phyloP scores from a whole-genome alignment of 2,888 invertebrate species.

The Sceliomorpha sp. region DNA sequence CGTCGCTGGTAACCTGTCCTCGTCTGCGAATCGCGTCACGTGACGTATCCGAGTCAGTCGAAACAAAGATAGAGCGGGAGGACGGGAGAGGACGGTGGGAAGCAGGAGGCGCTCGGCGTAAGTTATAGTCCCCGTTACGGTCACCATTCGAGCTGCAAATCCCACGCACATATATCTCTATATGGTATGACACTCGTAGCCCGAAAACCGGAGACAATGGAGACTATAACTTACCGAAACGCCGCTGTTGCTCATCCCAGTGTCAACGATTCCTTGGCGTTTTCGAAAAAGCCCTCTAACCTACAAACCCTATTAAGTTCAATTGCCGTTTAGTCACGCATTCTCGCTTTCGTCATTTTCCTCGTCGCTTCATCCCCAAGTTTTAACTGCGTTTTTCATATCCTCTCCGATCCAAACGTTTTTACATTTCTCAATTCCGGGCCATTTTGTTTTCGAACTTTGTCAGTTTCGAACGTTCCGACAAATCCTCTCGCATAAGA shows the following conservation, averaged over 20 bases:
- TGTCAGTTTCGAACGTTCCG: no score
- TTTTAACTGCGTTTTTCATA: no score
- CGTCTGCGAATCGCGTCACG: slow-evolving; percentile 33
- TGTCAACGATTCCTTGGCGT: slow-evolving; percentile 53
- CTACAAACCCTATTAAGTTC: no score
- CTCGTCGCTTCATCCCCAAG: no score
- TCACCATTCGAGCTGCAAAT: slow-evolving; percentile 51
- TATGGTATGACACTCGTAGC: slow-evolving; percentile 49
- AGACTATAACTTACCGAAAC: slow-evolving; percentile 54
- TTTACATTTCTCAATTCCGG: no score
- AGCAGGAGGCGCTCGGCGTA: slow-evolving; percentile 39
- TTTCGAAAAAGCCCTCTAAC: slow-evolving; percentile 1
- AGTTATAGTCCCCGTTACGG: slow-evolving; percentile 60
- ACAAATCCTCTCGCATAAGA: no score
- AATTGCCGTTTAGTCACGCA: no score
- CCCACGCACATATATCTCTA: slow-evolving; percentile 53
- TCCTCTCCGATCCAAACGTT: no score
- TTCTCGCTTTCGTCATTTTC: no score
- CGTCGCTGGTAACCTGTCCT: slow-evolving; percentile 1
- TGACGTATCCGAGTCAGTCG: slow-evolving; percentile 34
- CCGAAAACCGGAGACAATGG: slow-evolving; percentile 51
- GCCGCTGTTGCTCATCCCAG: slow-evolving; percentile 56
- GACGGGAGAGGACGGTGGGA: no score
- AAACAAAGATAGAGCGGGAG: slow-evolving; percentile 10
- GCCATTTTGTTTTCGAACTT: no score